Evolutionary conservation across 2,113 vertebrate species (phyloP), one percentile per base, ranked within the genome.

Genomic region (Lepisosteus oculatus): DNA sequence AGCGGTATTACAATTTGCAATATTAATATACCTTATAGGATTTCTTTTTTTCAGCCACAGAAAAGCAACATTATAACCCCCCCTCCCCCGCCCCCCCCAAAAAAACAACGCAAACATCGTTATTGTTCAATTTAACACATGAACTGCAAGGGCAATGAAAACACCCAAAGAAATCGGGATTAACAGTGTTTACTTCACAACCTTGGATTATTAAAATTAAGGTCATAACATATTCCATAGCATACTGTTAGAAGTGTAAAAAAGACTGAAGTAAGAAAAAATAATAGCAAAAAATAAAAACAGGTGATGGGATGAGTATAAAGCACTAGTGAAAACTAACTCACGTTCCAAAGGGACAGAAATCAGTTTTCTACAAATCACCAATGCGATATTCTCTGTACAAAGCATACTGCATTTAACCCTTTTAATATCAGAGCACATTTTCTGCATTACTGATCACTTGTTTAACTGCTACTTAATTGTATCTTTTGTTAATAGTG

Each of bases 1-100:
- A 84, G 79, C 82, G 80, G 86, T 66, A 79, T 84, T 71, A 82
- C 80, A 80, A 69, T 76, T 67, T 77, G 81, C 83, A 86, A 85
- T 87, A 90, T 85, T 81, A 87, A 85, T 81, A 81, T 76, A 85
- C 75, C 84, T 81, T 75, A 80, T 72, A 63, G 47, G 69, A 76
- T 85, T 45, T 74, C 77, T 78, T 77, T 72, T 68, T 45, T 64
- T 65, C 51, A 65, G 68, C 71, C 72, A 62, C 61, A 55, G 55
- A 69, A 72, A 5, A 57, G 51, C 68, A 69, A 55, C 64, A 9
- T 51, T 51, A 9, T 5, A 51, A 51, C 47, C 47, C 47, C 47
- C 9, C 47, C 29, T 2, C 29, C 29, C 47, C 47, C 47, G 1
- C 9, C 47, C 29, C 29, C 29, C 29, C 1, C 1, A 29, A 29